Evolutionary conservation across 2,888 invertebrate species (phyloP).

Genomic region (Drosophila percnosoma): DNA sequence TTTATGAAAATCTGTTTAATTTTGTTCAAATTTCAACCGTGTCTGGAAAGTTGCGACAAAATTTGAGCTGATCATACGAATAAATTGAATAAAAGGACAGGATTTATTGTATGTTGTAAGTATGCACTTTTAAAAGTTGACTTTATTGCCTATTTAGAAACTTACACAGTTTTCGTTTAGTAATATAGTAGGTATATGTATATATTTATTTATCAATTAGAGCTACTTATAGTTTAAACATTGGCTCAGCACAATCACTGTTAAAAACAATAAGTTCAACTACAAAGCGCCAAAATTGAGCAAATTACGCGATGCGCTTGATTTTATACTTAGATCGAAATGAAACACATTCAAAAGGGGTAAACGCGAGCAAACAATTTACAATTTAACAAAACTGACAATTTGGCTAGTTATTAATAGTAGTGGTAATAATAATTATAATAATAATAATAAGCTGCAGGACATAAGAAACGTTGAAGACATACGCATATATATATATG

Average conservation of each 20-base stretch:
- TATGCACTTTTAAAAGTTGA: conserved; percentile 39
- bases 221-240: conserved; percentile 74
- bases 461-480: conserved; percentile 6
- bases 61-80: neutral
- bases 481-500: conserved; percentile 29
- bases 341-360: conserved; percentile 23
- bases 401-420: conserved; percentile 26
- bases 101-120: conserved; percentile 11
- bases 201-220: conserved; percentile 59
- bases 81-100: neutral
- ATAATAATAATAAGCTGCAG: conserved; percentile 29
- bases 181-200: conserved; percentile 30
- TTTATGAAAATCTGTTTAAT: too few species aligned
- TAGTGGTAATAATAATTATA: conserved; percentile 9
- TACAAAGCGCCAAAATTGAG: conserved; percentile 74
- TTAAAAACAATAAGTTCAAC: conserved; percentile 51
- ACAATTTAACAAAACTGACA: conserved; percentile 49
- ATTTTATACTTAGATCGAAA: conserved; percentile 40
- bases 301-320: conserved; percentile 71
- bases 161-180: conserved; percentile 47
- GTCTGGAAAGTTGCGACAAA: neutral
- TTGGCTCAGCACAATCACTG: conserved; percentile 57
- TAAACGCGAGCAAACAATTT: conserved; percentile 48
- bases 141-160: conserved; percentile 56
- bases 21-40: too few species aligned